phyloP scores from a whole-genome alignment of 2,113 vertebrate species.

The Apistogramma diplotaenia region DNA sequence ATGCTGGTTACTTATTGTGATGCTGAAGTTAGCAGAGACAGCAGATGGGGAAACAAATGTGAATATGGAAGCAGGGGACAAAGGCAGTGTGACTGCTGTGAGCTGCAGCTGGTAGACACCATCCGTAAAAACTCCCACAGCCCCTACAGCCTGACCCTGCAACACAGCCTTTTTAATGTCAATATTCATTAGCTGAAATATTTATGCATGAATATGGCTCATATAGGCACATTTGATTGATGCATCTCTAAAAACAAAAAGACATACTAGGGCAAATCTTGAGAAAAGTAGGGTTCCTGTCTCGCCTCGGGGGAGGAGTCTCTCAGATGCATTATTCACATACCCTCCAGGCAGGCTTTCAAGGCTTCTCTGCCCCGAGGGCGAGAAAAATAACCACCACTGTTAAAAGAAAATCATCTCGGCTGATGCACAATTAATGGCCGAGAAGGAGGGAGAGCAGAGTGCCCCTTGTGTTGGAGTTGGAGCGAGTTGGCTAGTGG shows the following conservation, averaged over 20 bases:
- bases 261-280: conserved; percentile 92
- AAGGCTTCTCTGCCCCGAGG: conserved; percentile 96
- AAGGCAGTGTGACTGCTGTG: conserved; percentile 50
- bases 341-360: conserved; percentile 98
- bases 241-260: conserved; percentile 96
- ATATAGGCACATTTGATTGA: conserved; percentile 93
- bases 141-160: conserved; percentile 12
- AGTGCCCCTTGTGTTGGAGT: conserved; percentile 37
- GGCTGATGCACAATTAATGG: conserved; percentile 99
- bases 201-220: conserved; percentile 95
- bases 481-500: conserved; percentile 38
- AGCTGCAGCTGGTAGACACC: conserved; percentile 81
- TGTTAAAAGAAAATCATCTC: conserved; percentile 99
- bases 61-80: neutral
- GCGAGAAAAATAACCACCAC: conserved; percentile 97
- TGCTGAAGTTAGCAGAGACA: neutral
- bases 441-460: conserved; percentile 79
- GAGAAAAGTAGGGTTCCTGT: conserved; percentile 93
- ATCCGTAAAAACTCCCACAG: conserved; percentile 84
- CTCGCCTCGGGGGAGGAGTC: conserved; percentile 93
- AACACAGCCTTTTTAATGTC: conserved; percentile 83
- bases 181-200: conserved; percentile 95
- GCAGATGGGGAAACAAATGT: neutral
- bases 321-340: conserved; percentile 99
- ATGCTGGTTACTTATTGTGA: neutral